Evolutionary conservation across 2,797 vertebrate genomes (phyloP), one percentile per base, ranked within the genome.

Genomic region (Neosilurus hyrtlii): DNA sequence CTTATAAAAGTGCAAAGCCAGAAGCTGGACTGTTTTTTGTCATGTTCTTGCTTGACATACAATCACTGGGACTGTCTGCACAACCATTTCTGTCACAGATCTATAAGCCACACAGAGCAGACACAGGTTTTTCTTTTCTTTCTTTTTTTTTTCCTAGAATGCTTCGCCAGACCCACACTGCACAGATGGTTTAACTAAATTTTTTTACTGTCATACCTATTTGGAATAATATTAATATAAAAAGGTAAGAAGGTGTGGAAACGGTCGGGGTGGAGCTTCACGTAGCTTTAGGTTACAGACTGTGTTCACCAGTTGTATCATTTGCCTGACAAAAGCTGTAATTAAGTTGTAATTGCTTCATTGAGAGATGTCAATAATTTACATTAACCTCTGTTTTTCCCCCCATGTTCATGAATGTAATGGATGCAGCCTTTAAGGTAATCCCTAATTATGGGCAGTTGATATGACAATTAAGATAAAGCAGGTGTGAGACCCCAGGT

Each of bases 381-480:
- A 91, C 89, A 92, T 90, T 85, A 90, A 87, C 37, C 72, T 84
- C 78, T 82, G 84, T 87, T 86, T 82, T 86, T n/a, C n/a, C 80
- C 49, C 57, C 72, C 85, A 82, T 74, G 76, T 89, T 86, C 85
- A 81, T 70, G 77, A 76, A 83, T 82, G 84, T 83, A 83, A 89
- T 71, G 26, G 78, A 88, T 78, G 78, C 83, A 81, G 86, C 84
- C 63, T 88, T 89, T 87, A 86, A 86, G 85, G 83, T 86, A 84
- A 88, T 71, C 72, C 63, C 82, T 89, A 89, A 91, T 85, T 83
- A 85, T 85, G 85, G 85, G 85, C 84, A 92, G 86, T 86, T 89
- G 90, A 93, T 93, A 92, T 89, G 89, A 93, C 89, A 87, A 91
- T 93, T 90, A 90, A 90, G 90, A 92, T 91, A 88, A 91, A 86